A percentile compares a stretch with the other conserved stretches of the same genome.
These are phyloP conservation scores for Malthinus flaveolus DNA, from an alignment of 2,888 invertebrate species.

Conservation along the genomic window DNA sequence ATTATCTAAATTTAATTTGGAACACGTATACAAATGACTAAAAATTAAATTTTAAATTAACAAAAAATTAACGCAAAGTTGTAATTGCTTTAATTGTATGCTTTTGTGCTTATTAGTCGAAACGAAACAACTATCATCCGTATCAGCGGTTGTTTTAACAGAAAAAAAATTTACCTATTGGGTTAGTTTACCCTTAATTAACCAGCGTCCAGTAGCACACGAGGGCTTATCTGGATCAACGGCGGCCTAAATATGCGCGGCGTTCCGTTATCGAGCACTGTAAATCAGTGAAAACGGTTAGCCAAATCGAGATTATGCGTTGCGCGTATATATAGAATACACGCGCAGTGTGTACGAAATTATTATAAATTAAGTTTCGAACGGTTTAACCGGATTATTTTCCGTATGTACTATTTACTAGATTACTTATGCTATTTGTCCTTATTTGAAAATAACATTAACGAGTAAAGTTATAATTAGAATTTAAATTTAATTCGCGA, in stretches of 20 bases:
- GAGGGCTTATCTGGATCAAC: conserved; percentile 30
- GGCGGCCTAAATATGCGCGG: conserved; percentile 29
- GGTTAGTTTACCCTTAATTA: conserved; percentile 31
- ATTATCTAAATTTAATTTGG: no score
- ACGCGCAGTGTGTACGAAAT: conserved; percentile 23
- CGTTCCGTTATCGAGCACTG: conserved; percentile 24
- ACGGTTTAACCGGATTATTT: conserved; percentile 27
- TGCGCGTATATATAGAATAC: conserved; percentile 22
- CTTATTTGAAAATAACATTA: conserved; percentile 18
- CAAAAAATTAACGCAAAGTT: neutral
- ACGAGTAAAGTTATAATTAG: conserved; percentile 28
- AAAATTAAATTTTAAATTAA: no score
- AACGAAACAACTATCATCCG: conserved; percentile 9
- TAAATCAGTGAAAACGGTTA: conserved; percentile 30
- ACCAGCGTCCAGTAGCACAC: conserved; percentile 28
- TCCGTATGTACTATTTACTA: conserved; percentile 21
- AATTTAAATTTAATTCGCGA: conserved; percentile 21
- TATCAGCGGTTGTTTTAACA: conserved; percentile 18
- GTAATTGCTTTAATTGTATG: conserved; percentile 5
- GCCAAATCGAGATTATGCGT: conserved; percentile 27
- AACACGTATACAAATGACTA: no score
- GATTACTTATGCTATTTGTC: conserved; percentile 22
- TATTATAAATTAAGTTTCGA: conserved; percentile 26
- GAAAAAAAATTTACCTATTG: conserved; percentile 24
- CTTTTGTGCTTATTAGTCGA: conserved; percentile 17